Evolutionary conservation across 2,797 vertebrate genomes (phyloP).

Genomic region (Odontamblyopus lacepedii): DNA sequence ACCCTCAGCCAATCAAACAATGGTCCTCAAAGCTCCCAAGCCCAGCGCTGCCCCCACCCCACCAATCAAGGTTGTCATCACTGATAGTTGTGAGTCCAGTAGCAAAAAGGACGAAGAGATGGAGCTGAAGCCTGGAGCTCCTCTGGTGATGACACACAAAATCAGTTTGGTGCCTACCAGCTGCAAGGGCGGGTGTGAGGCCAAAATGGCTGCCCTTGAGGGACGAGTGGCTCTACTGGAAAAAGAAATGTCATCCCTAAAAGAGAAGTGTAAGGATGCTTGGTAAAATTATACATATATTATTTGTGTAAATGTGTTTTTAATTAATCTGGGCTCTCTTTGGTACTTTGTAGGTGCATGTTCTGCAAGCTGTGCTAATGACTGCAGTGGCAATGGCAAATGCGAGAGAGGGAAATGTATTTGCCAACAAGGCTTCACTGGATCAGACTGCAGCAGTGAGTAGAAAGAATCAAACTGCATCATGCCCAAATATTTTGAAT

Average conservation of each 20-base stretch:
- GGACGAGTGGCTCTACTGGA: constrained; percentile 77
- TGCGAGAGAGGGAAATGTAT: constrained; percentile 83
- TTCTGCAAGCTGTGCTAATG: constrained; percentile 74
- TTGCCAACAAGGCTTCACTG: constrained; percentile 80
- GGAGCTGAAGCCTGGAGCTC: constrained; percentile 72
- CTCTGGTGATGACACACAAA: constrained; percentile 86
- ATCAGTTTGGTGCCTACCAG: constrained; percentile 81
- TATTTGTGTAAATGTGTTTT: not conserved
- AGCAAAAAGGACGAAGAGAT: constrained; percentile 65
- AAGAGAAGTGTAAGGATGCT: constrained; percentile 71
- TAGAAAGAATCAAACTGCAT: constrained; percentile 36
- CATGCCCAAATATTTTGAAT: constrained; percentile 2
- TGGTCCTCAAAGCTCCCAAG: constrained; percentile 34
- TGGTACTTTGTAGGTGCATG: constrained; percentile 73
- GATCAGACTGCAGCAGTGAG: constrained; percentile 77
- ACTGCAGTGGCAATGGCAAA: constrained; percentile 80
- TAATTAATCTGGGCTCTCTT: constrained; percentile 11
- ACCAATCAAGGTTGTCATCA: constrained; percentile 72
- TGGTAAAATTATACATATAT: not conserved
- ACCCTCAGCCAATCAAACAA: constrained; percentile 31
- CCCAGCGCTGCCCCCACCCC: constrained; percentile 44
- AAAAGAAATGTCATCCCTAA: constrained; percentile 74
- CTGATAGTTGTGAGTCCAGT: constrained; percentile 60
- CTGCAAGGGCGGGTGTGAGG: constrained; percentile 70
- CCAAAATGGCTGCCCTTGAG: constrained; percentile 76